A percentile compares a stretch with the other conserved stretches of the same genome.
phyloP scores from a whole-genome alignment of 2,797 vertebrate genomes.

The Leuciscus waleckii region DNA sequence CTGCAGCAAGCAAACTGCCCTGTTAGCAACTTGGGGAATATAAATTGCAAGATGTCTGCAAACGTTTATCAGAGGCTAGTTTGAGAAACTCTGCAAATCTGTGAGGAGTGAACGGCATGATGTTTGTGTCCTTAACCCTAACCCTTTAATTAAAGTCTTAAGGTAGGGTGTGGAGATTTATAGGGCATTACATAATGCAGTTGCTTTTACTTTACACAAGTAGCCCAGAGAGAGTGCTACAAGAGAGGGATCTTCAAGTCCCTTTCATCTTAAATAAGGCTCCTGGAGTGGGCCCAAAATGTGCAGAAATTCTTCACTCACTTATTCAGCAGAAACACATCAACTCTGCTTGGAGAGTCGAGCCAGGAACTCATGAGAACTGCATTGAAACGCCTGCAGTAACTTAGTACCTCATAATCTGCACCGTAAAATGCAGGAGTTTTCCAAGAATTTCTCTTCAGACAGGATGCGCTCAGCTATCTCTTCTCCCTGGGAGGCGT shows the following conservation, averaged over 20 bases:
- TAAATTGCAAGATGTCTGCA: constrained; percentile 56
- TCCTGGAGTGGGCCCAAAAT: constrained; percentile 79
- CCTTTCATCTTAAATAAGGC: constrained; percentile 83
- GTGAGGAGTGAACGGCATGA: constrained; percentile 63
- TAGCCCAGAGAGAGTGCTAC: constrained; percentile 50
- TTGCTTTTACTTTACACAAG: constrained; percentile 61
- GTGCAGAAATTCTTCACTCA: constrained; percentile 65
- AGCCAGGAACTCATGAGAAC: constrained; percentile 72
- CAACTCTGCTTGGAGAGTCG: constrained; percentile 45
- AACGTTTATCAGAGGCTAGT: constrained; percentile 55
- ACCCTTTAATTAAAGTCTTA: constrained; percentile 78
- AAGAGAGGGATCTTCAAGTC: constrained; percentile 74
- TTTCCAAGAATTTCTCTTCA: constrained; percentile 82
- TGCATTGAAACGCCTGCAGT: constrained; percentile 77
- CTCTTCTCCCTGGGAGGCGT: constrained; percentile 63
- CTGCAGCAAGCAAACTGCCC: constrained; percentile 39
- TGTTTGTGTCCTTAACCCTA: constrained; percentile 60
- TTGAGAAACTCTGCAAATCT: constrained; percentile 60
- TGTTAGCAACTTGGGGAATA: constrained; percentile 54
- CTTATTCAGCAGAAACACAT: constrained; percentile 53
- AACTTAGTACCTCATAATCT: constrained; percentile 76
- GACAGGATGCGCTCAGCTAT: constrained; percentile 75
- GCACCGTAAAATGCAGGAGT: constrained; percentile 76
- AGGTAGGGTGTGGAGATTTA: constrained; percentile 73
- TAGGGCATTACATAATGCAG: constrained; percentile 79